Evolutionary conservation across 2,113 vertebrate genomes (phyloP).

Genomic region (Phrynosoma platyrhinos): DNA sequence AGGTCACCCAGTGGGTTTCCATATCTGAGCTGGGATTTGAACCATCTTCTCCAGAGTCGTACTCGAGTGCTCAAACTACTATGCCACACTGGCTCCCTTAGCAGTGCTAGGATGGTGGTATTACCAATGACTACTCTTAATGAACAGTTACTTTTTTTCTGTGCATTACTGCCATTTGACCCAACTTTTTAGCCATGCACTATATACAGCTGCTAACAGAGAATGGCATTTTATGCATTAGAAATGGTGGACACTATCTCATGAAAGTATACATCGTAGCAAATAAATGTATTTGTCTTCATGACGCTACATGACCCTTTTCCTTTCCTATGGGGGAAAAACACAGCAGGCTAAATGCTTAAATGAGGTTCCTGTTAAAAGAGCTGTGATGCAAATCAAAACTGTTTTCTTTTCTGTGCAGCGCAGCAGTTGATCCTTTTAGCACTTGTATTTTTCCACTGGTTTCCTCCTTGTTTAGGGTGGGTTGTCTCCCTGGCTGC

Average conservation of each 20-base stretch:
- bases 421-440: neutral
- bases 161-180: too few species aligned
- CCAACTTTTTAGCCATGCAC: too few species aligned
- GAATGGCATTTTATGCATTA: neutral
- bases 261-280: neutral
- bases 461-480: neutral
- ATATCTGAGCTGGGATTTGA: too few species aligned
- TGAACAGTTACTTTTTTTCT: too few species aligned
- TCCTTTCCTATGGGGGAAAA: neutral
- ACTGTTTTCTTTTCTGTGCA: neutral
- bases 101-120: too few species aligned
- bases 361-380: neutral
- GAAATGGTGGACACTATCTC: neutral
- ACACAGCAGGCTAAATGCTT: neutral
- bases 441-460: conserved; percentile 24
- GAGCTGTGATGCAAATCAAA: neutral
- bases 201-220: neutral
- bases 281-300: neutral
- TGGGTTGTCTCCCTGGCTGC: neutral
- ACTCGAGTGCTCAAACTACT: too few species aligned
- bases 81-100: too few species aligned
- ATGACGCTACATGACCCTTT: neutral
- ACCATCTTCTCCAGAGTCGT: too few species aligned
- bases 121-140: too few species aligned
- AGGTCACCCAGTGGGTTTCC: too few species aligned